Percentiles rank a stretch among this genome's conserved stretches.
These are phyloP conservation scores for Smutsia gigantea DNA, from an alignment of 2,797 vertebrate species.

Conservation along the genomic window DNA sequence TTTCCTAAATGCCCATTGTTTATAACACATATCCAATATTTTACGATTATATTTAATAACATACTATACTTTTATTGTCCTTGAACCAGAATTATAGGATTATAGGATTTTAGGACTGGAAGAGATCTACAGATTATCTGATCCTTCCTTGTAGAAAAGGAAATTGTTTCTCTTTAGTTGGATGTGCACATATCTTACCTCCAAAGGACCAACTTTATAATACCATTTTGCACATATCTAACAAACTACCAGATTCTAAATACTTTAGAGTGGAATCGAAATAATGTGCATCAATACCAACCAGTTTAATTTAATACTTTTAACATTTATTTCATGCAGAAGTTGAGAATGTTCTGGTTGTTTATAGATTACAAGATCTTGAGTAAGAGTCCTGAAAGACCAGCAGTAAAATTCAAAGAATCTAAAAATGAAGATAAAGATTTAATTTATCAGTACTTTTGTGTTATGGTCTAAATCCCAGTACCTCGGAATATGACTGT, in stretches of 20 bases:
- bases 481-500: neutral
- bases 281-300: neutral
- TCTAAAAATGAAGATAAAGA: slow-evolving; percentile 4
- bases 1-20: neutral
- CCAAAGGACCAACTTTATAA: neutral
- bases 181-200: neutral
- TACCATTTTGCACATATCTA: neutral
- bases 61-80: neutral
- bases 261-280: neutral
- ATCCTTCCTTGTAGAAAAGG: slow-evolving; percentile 1
- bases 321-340: slow-evolving; percentile 38
- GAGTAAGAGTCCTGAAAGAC: neutral
- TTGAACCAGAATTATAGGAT: slow-evolving; percentile 14
- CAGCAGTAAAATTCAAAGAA: neutral
- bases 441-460: neutral
- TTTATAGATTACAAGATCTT: slow-evolving; percentile 11
- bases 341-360: neutral
- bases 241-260: neutral
- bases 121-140: neutral
- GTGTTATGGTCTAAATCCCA: neutral
- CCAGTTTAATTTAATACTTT: neutral
- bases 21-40: slow-evolving; percentile 16
- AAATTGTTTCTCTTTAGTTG: slow-evolving; percentile 1
- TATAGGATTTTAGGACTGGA: slow-evolving; percentile 14
- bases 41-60: slow-evolving; percentile 31